These are phyloP conservation scores for Teleogryllus occipitalis DNA, from an alignment of 1,140 invertebrate species.

Conservation along the genomic window DNA sequence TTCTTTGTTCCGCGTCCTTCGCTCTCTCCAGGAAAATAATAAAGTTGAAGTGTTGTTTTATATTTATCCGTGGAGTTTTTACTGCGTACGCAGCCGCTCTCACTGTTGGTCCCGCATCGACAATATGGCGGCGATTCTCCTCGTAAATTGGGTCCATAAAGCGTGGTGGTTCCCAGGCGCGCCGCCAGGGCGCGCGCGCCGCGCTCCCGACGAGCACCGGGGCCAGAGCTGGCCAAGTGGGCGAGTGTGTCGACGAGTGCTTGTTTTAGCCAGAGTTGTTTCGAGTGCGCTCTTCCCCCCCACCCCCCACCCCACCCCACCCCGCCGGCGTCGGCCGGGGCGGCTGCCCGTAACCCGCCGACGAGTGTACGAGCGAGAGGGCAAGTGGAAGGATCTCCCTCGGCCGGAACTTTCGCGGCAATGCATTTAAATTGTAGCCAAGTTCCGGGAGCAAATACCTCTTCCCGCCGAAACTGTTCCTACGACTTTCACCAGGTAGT, in stretches of 20 bases:
- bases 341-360: too few species aligned
- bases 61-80: background rate
- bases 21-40: background rate
- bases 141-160: background rate
- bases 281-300: background rate
- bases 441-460: background rate
- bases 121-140: background rate
- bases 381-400: background rate
- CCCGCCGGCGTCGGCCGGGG: too few species aligned
- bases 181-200: background rate
- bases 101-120: background rate
- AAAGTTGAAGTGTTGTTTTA: background rate
- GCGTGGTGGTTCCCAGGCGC: background rate
- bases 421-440: slow-evolving; percentile 5
- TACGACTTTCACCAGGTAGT: background rate
- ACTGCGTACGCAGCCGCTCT: background rate
- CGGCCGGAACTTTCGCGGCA: background rate
- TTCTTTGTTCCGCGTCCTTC: background rate
- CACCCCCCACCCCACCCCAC: too few species aligned
- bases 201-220: background rate
- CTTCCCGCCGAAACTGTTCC: background rate
- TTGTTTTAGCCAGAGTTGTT: background rate
- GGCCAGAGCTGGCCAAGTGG: background rate
- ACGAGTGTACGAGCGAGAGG: background rate
- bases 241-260: background rate